Percentiles rank a stretch among this genome's conserved stretches.
Conservation (phyloP, 2,797 vertebrate genomes). For the Molossus molossus region DNA sequence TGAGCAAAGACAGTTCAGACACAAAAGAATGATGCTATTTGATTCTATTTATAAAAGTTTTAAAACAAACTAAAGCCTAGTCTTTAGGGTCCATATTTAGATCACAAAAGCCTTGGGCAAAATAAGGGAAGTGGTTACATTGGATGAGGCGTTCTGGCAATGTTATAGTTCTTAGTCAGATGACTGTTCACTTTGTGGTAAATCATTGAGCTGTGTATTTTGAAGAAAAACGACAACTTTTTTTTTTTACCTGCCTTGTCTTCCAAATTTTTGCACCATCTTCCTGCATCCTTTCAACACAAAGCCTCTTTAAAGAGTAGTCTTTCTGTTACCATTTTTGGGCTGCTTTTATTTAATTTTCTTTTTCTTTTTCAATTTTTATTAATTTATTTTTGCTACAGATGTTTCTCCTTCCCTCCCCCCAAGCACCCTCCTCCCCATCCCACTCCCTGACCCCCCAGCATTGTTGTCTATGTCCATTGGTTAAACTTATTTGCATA, state of each 20-base stretch:
- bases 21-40: constrained; percentile 63
- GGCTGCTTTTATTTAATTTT: constrained; percentile 52
- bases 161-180: constrained; percentile 59
- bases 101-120: constrained; percentile 59
- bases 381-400: no score
- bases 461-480: no score
- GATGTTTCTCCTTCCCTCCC: no score
- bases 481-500: no score
- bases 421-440: no score
- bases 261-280: constrained; percentile 60
- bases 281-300: constrained; percentile 48
- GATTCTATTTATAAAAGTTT: constrained; percentile 76
- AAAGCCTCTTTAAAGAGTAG: constrained; percentile 60
- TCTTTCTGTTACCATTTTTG: constrained; percentile 59
- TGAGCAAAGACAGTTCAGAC: constrained; percentile 48
- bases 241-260: constrained; percentile 60
- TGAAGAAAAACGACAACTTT: background rate
- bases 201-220: constrained; percentile 62
- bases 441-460: no score
- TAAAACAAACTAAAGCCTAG: constrained; percentile 63
- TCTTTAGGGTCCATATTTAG: constrained; percentile 69
- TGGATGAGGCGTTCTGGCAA: constrained; percentile 61
- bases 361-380: no score
- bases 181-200: constrained; percentile 64
- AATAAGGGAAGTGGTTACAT: constrained; percentile 56